Conservation (phyloP, 2,113 vertebrate genomes). For the Rhineura floridana region DNA sequence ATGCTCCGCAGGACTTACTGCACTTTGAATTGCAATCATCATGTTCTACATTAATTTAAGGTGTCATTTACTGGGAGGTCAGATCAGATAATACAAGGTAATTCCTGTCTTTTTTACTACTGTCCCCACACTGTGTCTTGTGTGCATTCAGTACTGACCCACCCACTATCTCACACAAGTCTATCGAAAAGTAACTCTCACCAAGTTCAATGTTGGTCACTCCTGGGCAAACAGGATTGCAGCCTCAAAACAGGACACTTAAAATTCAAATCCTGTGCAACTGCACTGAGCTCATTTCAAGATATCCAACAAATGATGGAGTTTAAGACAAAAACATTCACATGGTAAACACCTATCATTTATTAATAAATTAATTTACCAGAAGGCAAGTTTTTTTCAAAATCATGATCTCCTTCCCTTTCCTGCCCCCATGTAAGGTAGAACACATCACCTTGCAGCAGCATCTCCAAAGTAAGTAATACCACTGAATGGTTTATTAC, state of each 20-base stretch:
- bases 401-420: slow-evolving; percentile 57
- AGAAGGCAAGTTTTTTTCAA: slow-evolving; percentile 79
- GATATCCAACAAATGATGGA: background rate
- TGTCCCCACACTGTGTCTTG: background rate
- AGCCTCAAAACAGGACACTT: background rate
- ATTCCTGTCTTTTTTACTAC: background rate
- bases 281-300: background rate
- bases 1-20: background rate
- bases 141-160: background rate
- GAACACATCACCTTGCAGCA: slow-evolving; percentile 40
- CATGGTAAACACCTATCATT: slow-evolving; percentile 85
- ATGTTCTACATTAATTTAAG: background rate
- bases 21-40: background rate
- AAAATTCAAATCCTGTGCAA: background rate
- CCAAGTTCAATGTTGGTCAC: background rate
- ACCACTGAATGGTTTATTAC: slow-evolving; percentile 63
- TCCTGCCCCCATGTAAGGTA: slow-evolving; percentile 58
- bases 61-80: background rate
- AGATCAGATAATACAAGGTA: background rate
- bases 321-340: slow-evolving; percentile 59
- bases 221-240: background rate
- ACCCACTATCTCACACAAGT: background rate
- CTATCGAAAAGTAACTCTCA: background rate
- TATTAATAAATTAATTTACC: slow-evolving; percentile 87
- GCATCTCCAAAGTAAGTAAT: slow-evolving; percentile 59